A percentile compares a stretch with the other conserved stretches of the same genome.
phyloP scores from a whole-genome alignment of 2,888 invertebrate species.

The Papilio gigon region DNA sequence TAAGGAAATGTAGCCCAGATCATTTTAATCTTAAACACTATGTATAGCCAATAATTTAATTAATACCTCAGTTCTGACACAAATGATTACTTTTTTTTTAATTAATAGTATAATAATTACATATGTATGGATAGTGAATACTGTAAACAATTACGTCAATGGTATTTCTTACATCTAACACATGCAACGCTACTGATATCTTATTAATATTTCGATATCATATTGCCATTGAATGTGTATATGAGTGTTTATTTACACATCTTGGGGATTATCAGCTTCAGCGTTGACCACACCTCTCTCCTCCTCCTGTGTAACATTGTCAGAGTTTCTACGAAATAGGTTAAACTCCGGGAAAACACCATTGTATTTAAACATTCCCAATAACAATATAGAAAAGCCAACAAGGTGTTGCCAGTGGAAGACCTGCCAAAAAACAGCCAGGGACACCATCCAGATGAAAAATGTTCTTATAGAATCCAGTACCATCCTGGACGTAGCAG shows the following conservation, averaged over 20 bases:
- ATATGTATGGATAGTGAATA: background rate
- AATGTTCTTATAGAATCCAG: slow-evolving; percentile 94
- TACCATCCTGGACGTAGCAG: slow-evolving; percentile 95
- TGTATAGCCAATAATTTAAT: slow-evolving; percentile 1
- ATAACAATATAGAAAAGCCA: slow-evolving; percentile 89
- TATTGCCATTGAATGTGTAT: background rate
- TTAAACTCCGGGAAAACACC: slow-evolving; percentile 73
- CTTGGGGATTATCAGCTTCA: slow-evolving; percentile 49
- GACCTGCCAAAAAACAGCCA: slow-evolving; percentile 88
- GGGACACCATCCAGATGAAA: slow-evolving; percentile 93
- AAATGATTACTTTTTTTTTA: background rate
- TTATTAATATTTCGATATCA: too few relatives aligned
- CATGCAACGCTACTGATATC: background rate
- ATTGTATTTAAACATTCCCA: slow-evolving; percentile 93
- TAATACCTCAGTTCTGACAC: slow-evolving; percentile 18
- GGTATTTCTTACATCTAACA: background rate
- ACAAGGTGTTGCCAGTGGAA: slow-evolving; percentile 91
- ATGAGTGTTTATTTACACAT: slow-evolving; percentile 38
- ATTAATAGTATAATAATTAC: background rate
- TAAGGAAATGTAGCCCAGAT: slow-evolving; percentile 2
- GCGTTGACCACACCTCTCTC: slow-evolving; percentile 51
- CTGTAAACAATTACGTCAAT: slow-evolving; percentile 21
- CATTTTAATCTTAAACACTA: slow-evolving; percentile 10
- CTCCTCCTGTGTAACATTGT: slow-evolving; percentile 20
- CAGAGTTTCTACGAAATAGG: slow-evolving; percentile 34